Conservation (phyloP, 2,888 invertebrate species). For the Ochlodes sylvanus region DNA sequence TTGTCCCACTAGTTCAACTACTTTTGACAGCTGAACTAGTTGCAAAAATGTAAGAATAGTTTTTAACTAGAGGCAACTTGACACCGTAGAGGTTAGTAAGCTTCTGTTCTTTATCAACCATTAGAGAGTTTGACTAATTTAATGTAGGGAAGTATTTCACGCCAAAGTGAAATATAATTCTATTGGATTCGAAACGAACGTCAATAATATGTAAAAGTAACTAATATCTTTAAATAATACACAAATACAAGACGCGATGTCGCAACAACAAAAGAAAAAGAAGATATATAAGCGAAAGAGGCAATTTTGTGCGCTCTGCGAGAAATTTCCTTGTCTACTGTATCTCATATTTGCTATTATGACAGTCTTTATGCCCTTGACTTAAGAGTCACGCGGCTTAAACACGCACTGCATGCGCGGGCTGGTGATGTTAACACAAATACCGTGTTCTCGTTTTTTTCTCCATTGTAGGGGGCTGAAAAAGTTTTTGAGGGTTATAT, state of each 20-base stretch:
- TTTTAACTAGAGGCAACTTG: too few relatives aligned
- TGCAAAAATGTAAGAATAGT: too few relatives aligned
- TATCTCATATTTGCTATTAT: constrained; percentile 45
- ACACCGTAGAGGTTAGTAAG: too few relatives aligned
- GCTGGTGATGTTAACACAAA: constrained; percentile 57
- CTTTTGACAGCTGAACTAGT: too few relatives aligned
- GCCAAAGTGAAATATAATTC: too few relatives aligned
- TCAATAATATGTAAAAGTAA: constrained; percentile 32
- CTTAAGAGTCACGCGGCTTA: constrained; percentile 47
- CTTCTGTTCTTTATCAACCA: too few relatives aligned
- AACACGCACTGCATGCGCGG: constrained; percentile 37
- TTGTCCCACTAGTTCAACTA: too few relatives aligned
- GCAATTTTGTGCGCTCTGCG: constrained; percentile 71
- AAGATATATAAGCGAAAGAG: constrained; percentile 70
- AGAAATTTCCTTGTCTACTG: constrained; percentile 57
- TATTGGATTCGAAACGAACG: not conserved
- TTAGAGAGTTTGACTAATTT: too few relatives aligned
- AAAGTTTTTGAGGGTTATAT: constrained; percentile 60
- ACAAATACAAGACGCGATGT: constrained; percentile 61
- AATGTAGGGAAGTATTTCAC: too few relatives aligned
- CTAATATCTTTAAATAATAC: constrained; percentile 50
- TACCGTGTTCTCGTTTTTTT: constrained; percentile 60
- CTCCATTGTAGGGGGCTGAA: constrained; percentile 51
- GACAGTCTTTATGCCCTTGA: constrained; percentile 44
- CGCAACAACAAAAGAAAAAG: constrained; percentile 61